These are phyloP conservation scores for Drosophila diplacantha DNA, from an alignment of 2,888 invertebrate species.

Conservation along the genomic window DNA sequence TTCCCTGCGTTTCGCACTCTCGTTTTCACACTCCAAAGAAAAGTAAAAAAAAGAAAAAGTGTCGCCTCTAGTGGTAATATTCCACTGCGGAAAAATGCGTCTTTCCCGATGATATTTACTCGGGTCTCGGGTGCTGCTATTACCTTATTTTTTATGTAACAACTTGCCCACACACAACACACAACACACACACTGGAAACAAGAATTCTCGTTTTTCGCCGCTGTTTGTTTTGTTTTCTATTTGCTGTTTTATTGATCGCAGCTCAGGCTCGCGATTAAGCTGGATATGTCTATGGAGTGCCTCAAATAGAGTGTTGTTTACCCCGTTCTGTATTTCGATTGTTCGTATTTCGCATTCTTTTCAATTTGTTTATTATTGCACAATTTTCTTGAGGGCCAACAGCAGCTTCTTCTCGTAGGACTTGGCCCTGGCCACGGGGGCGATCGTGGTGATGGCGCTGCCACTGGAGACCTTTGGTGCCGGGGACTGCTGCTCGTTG, in stretches of 20 bases:
- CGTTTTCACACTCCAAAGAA: slow-evolving; percentile 14
- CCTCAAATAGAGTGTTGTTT: slow-evolving; percentile 15
- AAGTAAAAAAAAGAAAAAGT: slow-evolving; percentile 2
- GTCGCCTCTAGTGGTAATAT: slow-evolving; percentile 5
- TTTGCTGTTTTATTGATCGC: slow-evolving; percentile 33
- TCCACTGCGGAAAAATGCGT: slow-evolving; percentile 39
- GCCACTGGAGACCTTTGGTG: slow-evolving; percentile 16
- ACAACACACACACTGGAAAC: slow-evolving; percentile 20
- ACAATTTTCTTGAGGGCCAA: slow-evolving; percentile 64
- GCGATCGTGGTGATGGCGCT: slow-evolving; percentile 15
- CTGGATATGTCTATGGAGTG: slow-evolving; percentile 1
- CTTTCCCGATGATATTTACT: background rate
- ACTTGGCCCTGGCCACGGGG: slow-evolving; percentile 26
- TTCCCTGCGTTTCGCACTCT: slow-evolving; percentile 22
- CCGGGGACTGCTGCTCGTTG: slow-evolving; percentile 39
- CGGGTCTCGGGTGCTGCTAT: slow-evolving; percentile 1
- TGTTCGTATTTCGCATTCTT: background rate
- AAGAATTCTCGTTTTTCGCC: slow-evolving; percentile 37
- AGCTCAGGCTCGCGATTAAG: slow-evolving; percentile 13
- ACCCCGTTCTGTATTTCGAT: background rate
- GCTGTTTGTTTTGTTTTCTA: slow-evolving; percentile 33
- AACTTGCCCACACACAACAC: slow-evolving; percentile 37
- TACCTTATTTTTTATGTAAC: slow-evolving; percentile 42
- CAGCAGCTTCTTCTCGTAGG: slow-evolving; percentile 63
- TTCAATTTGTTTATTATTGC: slow-evolving; percentile 50